These are phyloP conservation scores for Nothobranchius furzeri DNA, from an alignment of 2,113 vertebrate genomes.

Conservation along the genomic window DNA sequence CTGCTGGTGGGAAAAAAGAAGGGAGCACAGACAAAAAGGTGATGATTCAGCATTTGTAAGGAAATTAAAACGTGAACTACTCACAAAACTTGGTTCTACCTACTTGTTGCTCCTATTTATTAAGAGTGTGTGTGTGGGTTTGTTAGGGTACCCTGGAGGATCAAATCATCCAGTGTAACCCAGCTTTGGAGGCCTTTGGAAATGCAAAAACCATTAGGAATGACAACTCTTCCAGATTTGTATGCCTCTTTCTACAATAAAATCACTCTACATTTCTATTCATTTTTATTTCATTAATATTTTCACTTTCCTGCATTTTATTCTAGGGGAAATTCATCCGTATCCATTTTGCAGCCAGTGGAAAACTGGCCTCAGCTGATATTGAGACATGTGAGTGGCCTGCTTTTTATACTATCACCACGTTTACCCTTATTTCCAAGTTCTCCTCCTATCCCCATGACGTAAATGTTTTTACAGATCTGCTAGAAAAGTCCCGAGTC, in stretches of 20 bases:
- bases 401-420: background rate
- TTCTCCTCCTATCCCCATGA: background rate
- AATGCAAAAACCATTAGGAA: conserved; percentile 90
- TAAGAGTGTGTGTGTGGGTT: conserved; percentile 10
- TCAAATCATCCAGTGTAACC: conserved; percentile 88
- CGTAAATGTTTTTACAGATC: conserved; percentile 73
- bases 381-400: conserved; percentile 87
- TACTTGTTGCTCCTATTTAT: no score
- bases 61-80: background rate
- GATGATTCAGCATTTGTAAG: background rate
- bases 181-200: conserved; percentile 85
- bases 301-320: background rate
- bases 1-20: conserved; percentile 87
- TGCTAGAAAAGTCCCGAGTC: conserved; percentile 90
- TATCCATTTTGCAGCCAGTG: conserved; percentile 88
- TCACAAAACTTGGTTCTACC: background rate
- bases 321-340: conserved; percentile 89
- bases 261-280: background rate
- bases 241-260: conserved; percentile 61
- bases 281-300: background rate
- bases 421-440: background rate
- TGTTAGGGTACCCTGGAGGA: conserved; percentile 84
- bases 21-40: conserved; percentile 83
- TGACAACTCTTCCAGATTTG: conserved; percentile 90
- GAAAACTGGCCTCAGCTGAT: conserved; percentile 88